A percentile compares a stretch with the other conserved stretches of the same genome.
Evolutionary conservation across 1,140 invertebrate species (phyloP).

Genomic region (Hestina assimilis): DNA sequence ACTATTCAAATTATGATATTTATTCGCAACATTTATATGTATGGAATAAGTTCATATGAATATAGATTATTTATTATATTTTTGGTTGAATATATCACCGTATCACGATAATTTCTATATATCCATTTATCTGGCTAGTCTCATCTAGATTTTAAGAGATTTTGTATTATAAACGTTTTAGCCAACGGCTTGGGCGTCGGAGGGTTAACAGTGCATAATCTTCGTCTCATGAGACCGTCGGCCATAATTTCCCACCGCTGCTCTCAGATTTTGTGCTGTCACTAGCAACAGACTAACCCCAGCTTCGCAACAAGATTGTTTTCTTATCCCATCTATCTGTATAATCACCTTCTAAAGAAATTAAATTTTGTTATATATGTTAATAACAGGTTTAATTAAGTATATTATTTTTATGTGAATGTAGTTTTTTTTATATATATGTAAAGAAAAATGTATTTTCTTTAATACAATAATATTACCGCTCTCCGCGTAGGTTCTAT

Average conservation of each 20-base stretch:
- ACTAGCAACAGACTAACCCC: constrained; percentile 38
- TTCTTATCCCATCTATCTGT: not conserved
- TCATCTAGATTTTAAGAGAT: constrained; percentile 25
- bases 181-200: constrained; percentile 32
- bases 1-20: constrained; percentile 11
- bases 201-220: constrained; percentile 59
- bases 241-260: constrained; percentile 48
- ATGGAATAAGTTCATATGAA: not conserved
- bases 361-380: too few relatives aligned
- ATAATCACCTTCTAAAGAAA: not conserved
- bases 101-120: too few relatives aligned
- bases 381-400: too few relatives aligned
- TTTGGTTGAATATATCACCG: too few relatives aligned
- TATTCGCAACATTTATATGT: not conserved
- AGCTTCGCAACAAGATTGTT: not conserved
- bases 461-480: too few relatives aligned
- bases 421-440: too few relatives aligned
- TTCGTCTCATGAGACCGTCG: constrained; percentile 56
- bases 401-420: too few relatives aligned
- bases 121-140: not conserved
- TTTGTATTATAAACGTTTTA: constrained; percentile 35
- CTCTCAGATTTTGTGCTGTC: constrained; percentile 1
- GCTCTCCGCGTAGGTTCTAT: too few relatives aligned
- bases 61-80: too few relatives aligned
- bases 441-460: too few relatives aligned